Base-by-base conservation (phyloP, 2,113 vertebrate genomes). In the Cyprinus carpio region DNA sequence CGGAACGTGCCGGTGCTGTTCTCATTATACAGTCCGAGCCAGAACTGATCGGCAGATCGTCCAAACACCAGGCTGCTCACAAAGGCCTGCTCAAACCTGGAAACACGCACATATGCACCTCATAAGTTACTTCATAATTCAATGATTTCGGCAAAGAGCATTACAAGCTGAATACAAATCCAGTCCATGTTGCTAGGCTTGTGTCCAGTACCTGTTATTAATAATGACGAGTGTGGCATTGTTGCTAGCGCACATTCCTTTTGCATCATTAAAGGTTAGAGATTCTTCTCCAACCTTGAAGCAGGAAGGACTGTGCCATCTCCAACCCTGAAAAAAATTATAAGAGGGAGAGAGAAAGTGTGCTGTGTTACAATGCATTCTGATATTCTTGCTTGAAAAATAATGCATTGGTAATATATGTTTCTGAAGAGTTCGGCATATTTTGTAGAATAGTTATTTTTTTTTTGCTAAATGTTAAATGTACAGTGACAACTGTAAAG, bases 241-340 rank as follows among this genome's bases (percentile, higher is more conserved):
- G 0, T 95, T 92, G 69, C 93, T 93, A 0, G 93, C 94, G 49
- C 98, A 99, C 0, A 89, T 92, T 87, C 93, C 96, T 87, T 92
- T 95, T 75, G 97, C 98, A 0, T 96, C 95, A 0, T 93, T 92
- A 83, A 97, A 99, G 37, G 93, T 88, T 72, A 95, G 89, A 0
- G 92, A 93, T 87, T 97, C 96, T 87, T 98, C 97, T 0, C 96
- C 96, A 60, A 99, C 94, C 95, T 95, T 97, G 90, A 97, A 99
- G 92, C 98, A 99, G 18, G 97, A 95, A 10, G 98, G 96, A 92
- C 95, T 98, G 92, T 99, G 98, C 97, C 97, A 99, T 54, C 96
- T 98, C 98, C 98, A 99, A 81, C 97, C 97, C 98, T 99, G 87
- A 54, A 10, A 12, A 79, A 64, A 79, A 15, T 58, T n/a, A 58